Evolutionary conservation across 2,113 vertebrate genomes (phyloP).

Genomic region (Periophthalmodon schlosseri): DNA sequence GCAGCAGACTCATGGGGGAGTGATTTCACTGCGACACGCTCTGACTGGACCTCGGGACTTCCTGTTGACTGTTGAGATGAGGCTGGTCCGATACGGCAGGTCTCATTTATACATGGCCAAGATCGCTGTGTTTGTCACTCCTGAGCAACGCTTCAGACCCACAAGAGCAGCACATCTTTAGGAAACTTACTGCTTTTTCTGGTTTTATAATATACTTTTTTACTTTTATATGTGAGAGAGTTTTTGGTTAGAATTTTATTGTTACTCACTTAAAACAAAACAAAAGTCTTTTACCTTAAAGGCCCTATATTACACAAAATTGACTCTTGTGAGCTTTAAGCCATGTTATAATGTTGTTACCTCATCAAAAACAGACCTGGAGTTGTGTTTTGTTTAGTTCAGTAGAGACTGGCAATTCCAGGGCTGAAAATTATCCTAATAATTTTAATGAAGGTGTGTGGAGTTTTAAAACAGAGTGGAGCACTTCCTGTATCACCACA

Average conservation of each 20-base stretch:
- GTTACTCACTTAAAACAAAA: neutral
- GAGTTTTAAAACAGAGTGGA: too few species aligned
- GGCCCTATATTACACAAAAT: too few species aligned
- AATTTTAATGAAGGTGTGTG: too few species aligned
- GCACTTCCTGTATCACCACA: too few species aligned
- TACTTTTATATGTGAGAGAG: neutral
- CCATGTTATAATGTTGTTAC: too few species aligned
- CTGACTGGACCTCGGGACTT: constrained; percentile 52
- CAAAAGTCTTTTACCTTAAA: neutral
- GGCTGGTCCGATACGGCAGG: constrained; percentile 50
- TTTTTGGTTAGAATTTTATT: neutral
- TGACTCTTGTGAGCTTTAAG: too few species aligned
- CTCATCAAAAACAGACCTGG: too few species aligned
- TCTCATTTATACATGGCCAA: constrained; percentile 57
- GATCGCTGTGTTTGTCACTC: constrained; percentile 63
- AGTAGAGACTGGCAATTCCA: too few species aligned
- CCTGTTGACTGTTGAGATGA: constrained; percentile 61
- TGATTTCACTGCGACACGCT: constrained; percentile 40
- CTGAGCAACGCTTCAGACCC: constrained; percentile 18
- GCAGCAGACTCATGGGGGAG: constrained; percentile 41
- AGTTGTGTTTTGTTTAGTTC: too few species aligned
- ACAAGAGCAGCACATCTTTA: constrained; percentile 17
- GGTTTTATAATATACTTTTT: neutral
- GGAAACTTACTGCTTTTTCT: neutral
- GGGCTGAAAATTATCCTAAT: too few species aligned